phyloP scores from a whole-genome alignment of 1,140 invertebrate genomes.

The Pogonomyrmex barbatus region DNA sequence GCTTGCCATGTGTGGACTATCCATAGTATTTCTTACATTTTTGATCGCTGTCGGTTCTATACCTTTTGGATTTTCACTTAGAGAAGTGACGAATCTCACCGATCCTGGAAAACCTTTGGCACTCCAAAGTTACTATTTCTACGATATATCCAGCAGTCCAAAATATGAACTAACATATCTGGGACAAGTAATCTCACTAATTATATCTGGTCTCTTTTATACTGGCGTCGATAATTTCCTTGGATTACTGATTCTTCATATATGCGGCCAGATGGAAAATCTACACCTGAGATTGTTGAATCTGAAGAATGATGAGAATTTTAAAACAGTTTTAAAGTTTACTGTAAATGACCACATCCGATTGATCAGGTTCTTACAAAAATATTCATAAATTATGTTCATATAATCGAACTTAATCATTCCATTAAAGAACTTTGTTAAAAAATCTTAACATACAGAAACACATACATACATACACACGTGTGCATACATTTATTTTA shows the following conservation, averaged over 20 bases:
- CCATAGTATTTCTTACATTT: background rate
- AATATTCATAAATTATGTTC: background rate
- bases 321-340: background rate
- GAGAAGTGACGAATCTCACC: background rate
- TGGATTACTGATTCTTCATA: slow-evolving; percentile 23
- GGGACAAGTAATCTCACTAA: background rate
- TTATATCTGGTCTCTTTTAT: slow-evolving; percentile 34
- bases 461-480: no score
- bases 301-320: background rate
- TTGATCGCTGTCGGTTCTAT: background rate
- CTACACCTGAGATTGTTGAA: background rate
- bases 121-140: slow-evolving; percentile 28
- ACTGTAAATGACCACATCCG: slow-evolving; percentile 15
- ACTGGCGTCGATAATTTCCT: slow-evolving; percentile 37
- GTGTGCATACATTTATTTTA: background rate
- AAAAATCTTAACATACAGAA: background rate
- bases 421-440: background rate
- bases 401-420: background rate
- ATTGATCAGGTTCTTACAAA: slow-evolving; percentile 25
- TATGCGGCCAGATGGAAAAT: slow-evolving; percentile 42
- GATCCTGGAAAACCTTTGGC: background rate
- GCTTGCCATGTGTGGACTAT: background rate
- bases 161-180: slow-evolving; percentile 40
- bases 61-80: background rate
- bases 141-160: slow-evolving; percentile 25